Base-by-base conservation (phyloP, 2,797 vertebrate genomes). In the Caiman crocodilus region DNA sequence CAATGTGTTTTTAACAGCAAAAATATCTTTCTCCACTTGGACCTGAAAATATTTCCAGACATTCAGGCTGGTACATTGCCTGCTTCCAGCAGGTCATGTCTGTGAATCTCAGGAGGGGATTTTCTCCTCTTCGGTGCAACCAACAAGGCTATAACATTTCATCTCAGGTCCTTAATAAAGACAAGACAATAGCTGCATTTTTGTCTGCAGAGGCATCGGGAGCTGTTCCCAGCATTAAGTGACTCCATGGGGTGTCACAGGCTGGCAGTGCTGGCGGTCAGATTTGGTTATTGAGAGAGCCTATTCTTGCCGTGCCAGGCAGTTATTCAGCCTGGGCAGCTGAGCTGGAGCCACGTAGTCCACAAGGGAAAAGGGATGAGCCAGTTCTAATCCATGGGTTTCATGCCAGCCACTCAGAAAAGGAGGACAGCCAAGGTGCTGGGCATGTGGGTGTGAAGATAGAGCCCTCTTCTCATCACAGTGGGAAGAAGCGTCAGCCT, bases 371-470 rank as follows among this genome's bases (percentile, higher is more conserved):
- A 21, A 2, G 5, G 77, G 64, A 60, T 28, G 28, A 64, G 67
- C 79, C 15, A 0, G 57, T n/a, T 13, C 42, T 1, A 6, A 83
- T 55, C 64, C 79, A 8, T 7, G 2, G 50, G 9, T 25, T 13
- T 25, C 10, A 42, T 1, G 26, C 64, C 2, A 0, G 60, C 18
- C 18, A 57, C 16, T 14, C 56, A 4, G 57, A 12, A 3, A n/a
- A n/a, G 50, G 58, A 73, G 1, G 0, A n/a, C 6, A 78, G 21
- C 14, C 13, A 55, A 0, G 0, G 17, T 13, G 11, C 18, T 12
- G n/a, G 65, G 30, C 10, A 2, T 0, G 0, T 26, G 32, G 25
- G 12, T 3, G 2, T 61, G 20, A 20, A 57, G 28, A 30, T 5
- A 6, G 74, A 76, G 28, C 55, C 26, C 55, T 75, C 93, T 58